Percentiles rank a stretch among this genome's conserved stretches.
phyloP scores from a whole-genome alignment of 2,888 invertebrate species.

The Drosophila incognita region DNA sequence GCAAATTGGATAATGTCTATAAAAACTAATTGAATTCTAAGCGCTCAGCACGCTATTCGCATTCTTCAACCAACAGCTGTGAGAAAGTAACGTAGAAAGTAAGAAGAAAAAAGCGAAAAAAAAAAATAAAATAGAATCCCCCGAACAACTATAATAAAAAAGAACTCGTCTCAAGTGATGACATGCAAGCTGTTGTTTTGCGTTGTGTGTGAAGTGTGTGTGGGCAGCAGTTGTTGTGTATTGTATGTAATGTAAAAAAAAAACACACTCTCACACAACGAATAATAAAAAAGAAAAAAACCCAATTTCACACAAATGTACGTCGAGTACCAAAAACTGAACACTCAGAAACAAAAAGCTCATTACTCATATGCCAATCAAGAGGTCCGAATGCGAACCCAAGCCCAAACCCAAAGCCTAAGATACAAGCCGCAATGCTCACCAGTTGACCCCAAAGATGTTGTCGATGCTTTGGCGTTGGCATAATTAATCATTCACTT shows the following conservation, averaged over 20 bases:
- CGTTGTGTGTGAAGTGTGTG: conserved; percentile 40
- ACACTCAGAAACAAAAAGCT: conserved; percentile 73
- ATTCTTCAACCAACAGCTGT: conserved; percentile 70
- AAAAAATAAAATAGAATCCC: conserved; percentile 41
- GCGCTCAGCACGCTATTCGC: conserved; percentile 77
- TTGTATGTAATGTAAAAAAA: conserved; percentile 35
- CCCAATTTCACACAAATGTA: conserved; percentile 72
- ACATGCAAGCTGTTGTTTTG: conserved; percentile 70
- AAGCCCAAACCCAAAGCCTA: conserved; percentile 11
- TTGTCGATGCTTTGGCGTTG: conserved; percentile 60
- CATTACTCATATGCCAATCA: conserved; percentile 81
- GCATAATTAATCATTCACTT: conserved; percentile 78
- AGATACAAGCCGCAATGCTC: conserved; percentile 52
- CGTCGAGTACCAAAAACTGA: conserved; percentile 35
- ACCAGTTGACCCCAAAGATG: conserved; percentile 52
- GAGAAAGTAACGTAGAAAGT: conserved; percentile 64
- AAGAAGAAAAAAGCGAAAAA: conserved; percentile 44
- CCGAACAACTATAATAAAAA: conserved; percentile 43
- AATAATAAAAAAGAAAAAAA: conserved; percentile 27
- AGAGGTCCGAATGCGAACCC: conserved; percentile 34
- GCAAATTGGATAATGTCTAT: conserved; percentile 81
- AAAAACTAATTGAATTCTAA: conserved; percentile 81
- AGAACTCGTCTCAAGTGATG: conserved; percentile 70
- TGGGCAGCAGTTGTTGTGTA: conserved; percentile 46
- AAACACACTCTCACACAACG: not conserved